Evolutionary conservation across 2,888 invertebrate species (phyloP), one percentile per base, ranked within the genome.

Genomic region (Synanthedon vespiformis): DNA sequence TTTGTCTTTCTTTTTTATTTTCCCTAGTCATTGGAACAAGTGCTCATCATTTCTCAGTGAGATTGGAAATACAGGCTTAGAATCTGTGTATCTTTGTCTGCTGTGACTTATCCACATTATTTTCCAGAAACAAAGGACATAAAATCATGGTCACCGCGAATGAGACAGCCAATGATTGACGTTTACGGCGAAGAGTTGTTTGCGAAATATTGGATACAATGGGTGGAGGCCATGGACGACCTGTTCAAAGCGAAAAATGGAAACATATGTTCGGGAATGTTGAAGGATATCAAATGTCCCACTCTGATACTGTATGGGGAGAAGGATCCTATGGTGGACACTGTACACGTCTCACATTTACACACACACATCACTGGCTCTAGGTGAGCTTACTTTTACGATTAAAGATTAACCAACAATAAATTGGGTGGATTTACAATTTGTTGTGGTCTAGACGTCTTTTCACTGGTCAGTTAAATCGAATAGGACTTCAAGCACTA

Each of bases 261-360:
- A 1, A 89, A 96, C 66, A 89, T 96, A 57, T 96, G 95, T 70
- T 90, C 89, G 55, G 77, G 88, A 3, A 72, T 88, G 40, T 67
- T 96, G 44, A 72, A 88, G 2, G 81, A 91, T 50, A 92, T 96
- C 16, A 84, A 85, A 52, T 93, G 93, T 58, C 93, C 94, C 0
- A 94, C 95, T 0, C 89, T 95, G 16, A 92, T 97, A 60, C 67
- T 97, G 49, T 95, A 96, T 67, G 97, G 97, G 0, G 89, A 90
- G 58, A 94, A 94, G 69, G 97, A 97, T 78, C 90, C 92, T 0
- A 83, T 96, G 80, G 91, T 97, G 2, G 90, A 92, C 1, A 70
- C 82, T 16, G 91, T 92, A 56, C 97, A 97, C 82, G 89, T 93
- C 0, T 86, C 91, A 1, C 93, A 92, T 79, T 80, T 97, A 16